phyloP scores from a whole-genome alignment of 2,113 vertebrate species.

The Balaenoptera acutorostrata region DNA sequence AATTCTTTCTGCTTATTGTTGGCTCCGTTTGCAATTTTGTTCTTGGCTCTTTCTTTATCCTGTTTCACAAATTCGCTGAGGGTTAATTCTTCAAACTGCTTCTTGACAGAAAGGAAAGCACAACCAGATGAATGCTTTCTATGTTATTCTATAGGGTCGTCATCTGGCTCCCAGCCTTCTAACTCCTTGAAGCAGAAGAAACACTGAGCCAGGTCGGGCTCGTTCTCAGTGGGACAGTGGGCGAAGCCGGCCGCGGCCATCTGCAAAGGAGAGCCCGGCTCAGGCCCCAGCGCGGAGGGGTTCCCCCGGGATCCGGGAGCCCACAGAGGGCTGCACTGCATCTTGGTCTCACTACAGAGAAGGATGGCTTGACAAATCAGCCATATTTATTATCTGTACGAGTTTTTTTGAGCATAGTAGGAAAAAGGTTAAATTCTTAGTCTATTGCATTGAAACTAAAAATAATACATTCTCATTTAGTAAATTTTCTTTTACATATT shows the following conservation, averaged over 20 bases:
- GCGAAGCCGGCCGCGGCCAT: no score
- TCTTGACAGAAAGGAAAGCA: conserved; percentile 87
- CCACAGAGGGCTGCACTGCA: not conserved
- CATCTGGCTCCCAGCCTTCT: no score
- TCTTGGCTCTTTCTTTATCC: conserved; percentile 84
- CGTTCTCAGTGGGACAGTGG: no score
- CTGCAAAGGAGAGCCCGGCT: no score
- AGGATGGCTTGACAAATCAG: not conserved
- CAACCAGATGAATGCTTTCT: conserved; percentile 87
- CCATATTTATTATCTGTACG: not conserved
- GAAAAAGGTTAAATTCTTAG: not conserved
- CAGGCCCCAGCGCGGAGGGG: no score
- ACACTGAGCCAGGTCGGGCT: no score
- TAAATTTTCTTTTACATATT: not conserved
- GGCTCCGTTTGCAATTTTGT: conserved; percentile 72
- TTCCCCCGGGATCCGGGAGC: no score
- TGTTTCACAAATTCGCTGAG: conserved; percentile 88
- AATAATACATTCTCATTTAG: not conserved
- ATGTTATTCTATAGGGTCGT: conserved; percentile 87
- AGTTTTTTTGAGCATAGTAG: not conserved
- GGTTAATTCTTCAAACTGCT: conserved; percentile 81
- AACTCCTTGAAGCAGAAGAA: no score
- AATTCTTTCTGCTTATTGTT: no score
- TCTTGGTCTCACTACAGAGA: not conserved
- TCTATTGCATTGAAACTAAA: not conserved